Evolutionary conservation across 2,797 vertebrate genomes (phyloP), one percentile per base, ranked within the genome.

Genomic region (Falco peregrinus): DNA sequence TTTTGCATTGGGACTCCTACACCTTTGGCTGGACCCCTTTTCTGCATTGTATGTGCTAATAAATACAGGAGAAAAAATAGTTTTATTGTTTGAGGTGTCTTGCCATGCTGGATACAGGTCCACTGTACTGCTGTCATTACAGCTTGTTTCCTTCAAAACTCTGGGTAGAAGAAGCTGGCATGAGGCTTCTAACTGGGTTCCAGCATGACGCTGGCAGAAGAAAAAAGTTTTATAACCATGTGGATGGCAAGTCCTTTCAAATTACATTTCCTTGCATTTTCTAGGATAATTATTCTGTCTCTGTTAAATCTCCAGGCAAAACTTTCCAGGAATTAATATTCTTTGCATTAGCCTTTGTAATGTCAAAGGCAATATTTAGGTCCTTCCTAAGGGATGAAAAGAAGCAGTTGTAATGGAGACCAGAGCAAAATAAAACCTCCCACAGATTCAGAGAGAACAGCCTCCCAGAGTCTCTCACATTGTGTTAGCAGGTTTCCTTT

Each of bases 341-440:
- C 79, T 78, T 75, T 54, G 61, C 73, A 7, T 43, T 33, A 45
- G 69, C 74, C 54, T 90, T 94, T 94, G 76, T 93, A 13, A 91
- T 45, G 51, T 51, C 68, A 75, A 91, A 96, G 82, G 89, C 60
- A 92, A 89, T 94, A 92, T 95, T 96, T 95, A 93, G 71, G 91
- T 80, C 90, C 89, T 79, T 85, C 85, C 90, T 68, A 28, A 90
- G 73, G 90, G 73, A 93, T 74, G 68, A 25, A 60, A 73, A 86
- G 76, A 77, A 77, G 39, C 25, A 28, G 81, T 18, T 89, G 91
- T 91, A 95, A 91, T n/a, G 43, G 85, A 95, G 82, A 95, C 35
- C 28, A 57, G 85, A 89, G 50, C 16, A 88, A 94, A 97, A 94
- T 64, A 97, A 93, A 95, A 65, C 84, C 91, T 91, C 85, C 91